These are phyloP conservation scores for Sphaerophoria rueppellii DNA, from an alignment of 2,888 invertebrate genomes.

Conservation along the genomic window DNA sequence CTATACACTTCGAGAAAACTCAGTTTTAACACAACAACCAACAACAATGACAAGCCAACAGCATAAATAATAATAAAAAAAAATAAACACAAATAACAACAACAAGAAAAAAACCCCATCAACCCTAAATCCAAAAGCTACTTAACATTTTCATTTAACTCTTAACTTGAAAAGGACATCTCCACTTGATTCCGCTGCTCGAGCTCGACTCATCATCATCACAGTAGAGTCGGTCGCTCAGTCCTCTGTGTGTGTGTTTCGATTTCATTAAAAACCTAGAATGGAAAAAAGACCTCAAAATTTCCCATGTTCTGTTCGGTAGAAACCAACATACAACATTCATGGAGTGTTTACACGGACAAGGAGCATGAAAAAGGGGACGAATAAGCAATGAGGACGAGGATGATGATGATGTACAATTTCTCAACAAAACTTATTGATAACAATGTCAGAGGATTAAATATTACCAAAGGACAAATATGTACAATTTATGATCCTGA, in stretches of 20 bases:
- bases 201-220: conserved; percentile 8
- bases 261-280: conserved; percentile 49
- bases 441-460: conserved; percentile 73
- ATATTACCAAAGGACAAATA: conserved; percentile 71
- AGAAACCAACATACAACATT: conserved; percentile 10
- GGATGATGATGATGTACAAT: conserved; percentile 55
- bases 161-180: conserved; percentile 71
- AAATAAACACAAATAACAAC: conserved; percentile 39
- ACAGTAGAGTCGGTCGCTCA: not conserved
- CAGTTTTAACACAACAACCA: conserved; percentile 40
- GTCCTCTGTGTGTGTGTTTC: conserved; percentile 17
- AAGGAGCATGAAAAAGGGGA: not conserved
- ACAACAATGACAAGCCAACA: conserved; percentile 56
- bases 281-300: conserved; percentile 12
- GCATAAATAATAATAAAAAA: conserved; percentile 49
- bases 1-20: conserved; percentile 12
- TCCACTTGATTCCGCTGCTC: conserved; percentile 36
- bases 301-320: not conserved
- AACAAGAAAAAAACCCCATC: conserved; percentile 51
- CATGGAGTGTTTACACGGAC: conserved; percentile 39
- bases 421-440: conserved; percentile 68
- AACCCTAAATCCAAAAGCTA: conserved; percentile 67
- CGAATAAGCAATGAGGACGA: not conserved
- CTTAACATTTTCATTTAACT: conserved; percentile 73
- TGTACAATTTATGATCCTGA: conserved; percentile 40